Conservation (phyloP, 2,113 vertebrate genomes). For the Phylloscopus trochiloides region DNA sequence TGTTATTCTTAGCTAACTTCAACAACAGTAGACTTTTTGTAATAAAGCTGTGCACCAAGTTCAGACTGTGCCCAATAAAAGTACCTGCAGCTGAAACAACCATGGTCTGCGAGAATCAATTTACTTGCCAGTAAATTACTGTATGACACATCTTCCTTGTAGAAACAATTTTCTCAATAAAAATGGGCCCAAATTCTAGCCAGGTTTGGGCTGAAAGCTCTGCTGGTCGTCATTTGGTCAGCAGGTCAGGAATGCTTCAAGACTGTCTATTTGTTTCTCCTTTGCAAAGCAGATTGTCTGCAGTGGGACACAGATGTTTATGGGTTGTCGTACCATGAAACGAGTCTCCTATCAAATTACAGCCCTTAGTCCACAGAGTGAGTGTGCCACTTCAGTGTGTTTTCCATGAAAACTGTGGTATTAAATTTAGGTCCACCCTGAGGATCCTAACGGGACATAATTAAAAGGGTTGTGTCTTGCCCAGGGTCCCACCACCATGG, state of each 20-base stretch:
- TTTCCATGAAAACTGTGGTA: background rate
- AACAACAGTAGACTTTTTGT: background rate
- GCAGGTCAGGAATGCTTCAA: background rate
- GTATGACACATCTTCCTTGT: background rate
- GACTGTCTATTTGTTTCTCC: background rate
- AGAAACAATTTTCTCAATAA: background rate
- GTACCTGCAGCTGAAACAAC: background rate
- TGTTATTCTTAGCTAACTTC: background rate
- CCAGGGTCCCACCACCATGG: background rate
- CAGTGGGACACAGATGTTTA: background rate
- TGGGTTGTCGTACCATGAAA: background rate
- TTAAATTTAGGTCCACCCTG: background rate
- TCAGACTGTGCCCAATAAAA: background rate
- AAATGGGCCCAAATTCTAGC: background rate
- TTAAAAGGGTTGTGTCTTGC: background rate
- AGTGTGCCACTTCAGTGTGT: background rate
- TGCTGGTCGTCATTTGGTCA: background rate
- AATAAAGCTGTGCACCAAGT: background rate
- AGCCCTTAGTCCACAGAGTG: background rate
- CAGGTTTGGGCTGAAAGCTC: background rate
- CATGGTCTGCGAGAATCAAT: background rate
- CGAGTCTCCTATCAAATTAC: background rate
- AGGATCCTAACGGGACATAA: background rate
- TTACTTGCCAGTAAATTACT: background rate
- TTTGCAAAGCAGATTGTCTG: background rate